phyloP scores from a whole-genome alignment of 2,888 invertebrate genomes.

The Hypselothyrea guttata region DNA sequence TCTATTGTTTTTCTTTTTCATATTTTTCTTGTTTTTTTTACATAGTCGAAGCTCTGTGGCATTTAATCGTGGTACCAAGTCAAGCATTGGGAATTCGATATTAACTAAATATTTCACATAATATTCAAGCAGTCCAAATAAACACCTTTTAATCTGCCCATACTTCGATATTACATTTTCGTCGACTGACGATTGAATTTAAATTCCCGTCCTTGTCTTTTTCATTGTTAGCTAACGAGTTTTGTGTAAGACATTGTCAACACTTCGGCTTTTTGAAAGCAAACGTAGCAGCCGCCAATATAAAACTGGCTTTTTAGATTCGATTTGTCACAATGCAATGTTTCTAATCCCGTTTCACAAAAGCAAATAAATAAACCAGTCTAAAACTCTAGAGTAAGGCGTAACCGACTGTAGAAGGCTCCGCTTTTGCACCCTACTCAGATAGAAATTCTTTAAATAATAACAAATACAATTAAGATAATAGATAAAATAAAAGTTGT shows the following conservation, averaged over 20 bases:
- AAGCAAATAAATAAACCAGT: conserved; percentile 4
- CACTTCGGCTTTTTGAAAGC: conserved; percentile 65
- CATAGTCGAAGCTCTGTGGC: too few species aligned
- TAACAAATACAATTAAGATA: too few species aligned
- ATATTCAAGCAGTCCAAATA: conserved; percentile 21
- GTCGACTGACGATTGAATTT: conserved; percentile 41
- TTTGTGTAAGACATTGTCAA: conserved; percentile 55
- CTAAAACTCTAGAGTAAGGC: too few species aligned
- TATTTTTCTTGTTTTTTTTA: conserved; percentile 22
- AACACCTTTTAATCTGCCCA: neutral
- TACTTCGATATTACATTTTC: conserved; percentile 34
- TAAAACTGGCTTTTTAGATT: conserved; percentile 47
- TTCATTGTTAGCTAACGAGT: conserved; percentile 55
- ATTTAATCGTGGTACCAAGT: conserved; percentile 45
- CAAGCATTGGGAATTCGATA: conserved; percentile 58
- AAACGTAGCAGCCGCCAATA: conserved; percentile 23
- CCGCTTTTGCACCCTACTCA: too few species aligned
- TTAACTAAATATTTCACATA: too few species aligned
- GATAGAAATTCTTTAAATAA: too few species aligned
- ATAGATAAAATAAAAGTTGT: too few species aligned
- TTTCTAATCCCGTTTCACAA: conserved; percentile 54
- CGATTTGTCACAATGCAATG: conserved; percentile 53
- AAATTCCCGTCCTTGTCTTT: conserved; percentile 40
- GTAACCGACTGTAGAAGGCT: too few species aligned
- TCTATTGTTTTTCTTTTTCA: conserved; percentile 30